phyloP scores from a whole-genome alignment of 2,888 invertebrate genomes.

The Brenthis daphne region DNA sequence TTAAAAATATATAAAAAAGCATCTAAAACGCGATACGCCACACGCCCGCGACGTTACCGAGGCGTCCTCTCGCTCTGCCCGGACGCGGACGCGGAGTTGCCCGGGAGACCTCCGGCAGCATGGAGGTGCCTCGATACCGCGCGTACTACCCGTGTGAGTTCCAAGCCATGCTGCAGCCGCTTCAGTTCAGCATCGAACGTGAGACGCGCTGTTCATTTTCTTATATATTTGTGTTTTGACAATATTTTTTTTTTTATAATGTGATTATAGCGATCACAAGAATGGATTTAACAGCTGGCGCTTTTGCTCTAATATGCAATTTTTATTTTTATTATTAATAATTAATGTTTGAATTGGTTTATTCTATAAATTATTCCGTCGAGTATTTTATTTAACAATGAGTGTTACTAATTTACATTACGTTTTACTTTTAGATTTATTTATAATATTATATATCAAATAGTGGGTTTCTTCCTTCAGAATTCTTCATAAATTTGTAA shows the following conservation, averaged over 20 bases:
- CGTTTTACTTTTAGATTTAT: no score
- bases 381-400: no score
- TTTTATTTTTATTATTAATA: no score
- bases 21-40: slow-evolving; percentile 3
- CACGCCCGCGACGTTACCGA: slow-evolving; percentile 36
- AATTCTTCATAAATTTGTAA: no score
- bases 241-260: slow-evolving; percentile 23
- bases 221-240: background rate
- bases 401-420: no score
- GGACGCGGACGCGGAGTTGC: slow-evolving; percentile 61
- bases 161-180: slow-evolving; percentile 29
- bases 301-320: no score
- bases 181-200: slow-evolving; percentile 29
- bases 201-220: slow-evolving; percentile 9
- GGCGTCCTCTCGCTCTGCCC: slow-evolving; percentile 41
- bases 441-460: no score
- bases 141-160: slow-evolving; percentile 78
- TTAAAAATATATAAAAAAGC: background rate
- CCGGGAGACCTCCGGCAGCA: slow-evolving; percentile 74
- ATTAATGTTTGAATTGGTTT: no score
- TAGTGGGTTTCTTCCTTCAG: no score
- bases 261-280: no score
- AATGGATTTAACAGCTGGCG: no score
- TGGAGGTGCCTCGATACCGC: slow-evolving; percentile 81
- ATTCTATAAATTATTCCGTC: no score